phyloP scores from a whole-genome alignment of 2,888 invertebrate genomes.

The Leptothorax acervorum region DNA sequence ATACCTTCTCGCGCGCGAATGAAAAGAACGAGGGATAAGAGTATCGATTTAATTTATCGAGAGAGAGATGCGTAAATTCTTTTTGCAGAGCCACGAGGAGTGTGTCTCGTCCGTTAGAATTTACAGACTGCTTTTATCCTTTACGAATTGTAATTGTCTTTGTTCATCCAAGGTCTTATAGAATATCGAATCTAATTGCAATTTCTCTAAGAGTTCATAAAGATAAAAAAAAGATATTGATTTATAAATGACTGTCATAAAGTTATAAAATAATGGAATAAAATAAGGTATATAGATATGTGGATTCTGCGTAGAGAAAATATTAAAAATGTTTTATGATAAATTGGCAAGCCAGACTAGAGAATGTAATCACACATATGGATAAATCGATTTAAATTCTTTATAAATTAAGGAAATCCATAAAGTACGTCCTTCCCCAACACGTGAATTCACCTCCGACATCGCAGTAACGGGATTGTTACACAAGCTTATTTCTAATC shows the following conservation, averaged over 20 bases:
- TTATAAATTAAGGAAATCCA: constrained; percentile 41
- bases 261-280: background rate
- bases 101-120: background rate
- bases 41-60: background rate
- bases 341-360: background rate
- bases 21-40: background rate
- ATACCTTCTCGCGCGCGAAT: background rate
- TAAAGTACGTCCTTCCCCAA: constrained; percentile 17
- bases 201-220: background rate
- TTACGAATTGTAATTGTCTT: background rate
- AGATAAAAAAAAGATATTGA: background rate
- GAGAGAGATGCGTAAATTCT: background rate
- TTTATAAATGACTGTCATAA: background rate
- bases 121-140: background rate
- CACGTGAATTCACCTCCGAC: constrained; percentile 32
- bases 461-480: constrained; percentile 40
- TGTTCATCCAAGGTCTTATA: background rate
- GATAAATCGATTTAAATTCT: constrained; percentile 39
- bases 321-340: constrained; percentile 5
- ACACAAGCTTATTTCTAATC: constrained; percentile 57
- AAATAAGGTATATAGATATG: background rate
- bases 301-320: background rate
- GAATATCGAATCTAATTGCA: background rate
- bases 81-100: background rate
- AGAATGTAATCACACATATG: background rate